phyloP scores from a whole-genome alignment of 2,888 invertebrate genomes.

The Nephrotoma guestfalica region DNA sequence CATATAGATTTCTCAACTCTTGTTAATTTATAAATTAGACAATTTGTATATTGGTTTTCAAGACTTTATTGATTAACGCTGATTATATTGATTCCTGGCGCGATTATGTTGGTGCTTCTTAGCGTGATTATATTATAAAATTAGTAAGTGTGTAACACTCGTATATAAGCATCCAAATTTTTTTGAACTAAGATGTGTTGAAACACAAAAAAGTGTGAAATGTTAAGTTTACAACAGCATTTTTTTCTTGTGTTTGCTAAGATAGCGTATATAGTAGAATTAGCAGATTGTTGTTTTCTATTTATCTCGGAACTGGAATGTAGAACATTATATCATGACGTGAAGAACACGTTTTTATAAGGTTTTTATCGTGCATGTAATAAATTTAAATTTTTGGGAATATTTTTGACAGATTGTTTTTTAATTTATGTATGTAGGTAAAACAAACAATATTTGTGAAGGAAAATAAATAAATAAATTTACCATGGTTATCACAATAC shows the following conservation, averaged over 20 bases:
- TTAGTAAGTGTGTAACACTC: background rate
- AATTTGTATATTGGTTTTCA: background rate
- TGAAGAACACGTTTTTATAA: background rate
- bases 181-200: background rate
- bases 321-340: background rate
- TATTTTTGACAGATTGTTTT: too few relatives aligned
- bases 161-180: background rate
- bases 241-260: background rate
- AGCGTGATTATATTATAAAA: background rate
- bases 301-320: background rate
- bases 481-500: too few relatives aligned
- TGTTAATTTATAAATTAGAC: background rate
- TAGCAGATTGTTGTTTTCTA: background rate
- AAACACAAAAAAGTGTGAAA: background rate
- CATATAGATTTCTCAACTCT: background rate
- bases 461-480: too few relatives aligned
- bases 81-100: background rate
- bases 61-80: background rate
- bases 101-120: too few relatives aligned
- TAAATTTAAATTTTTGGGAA: background rate
- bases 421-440: too few relatives aligned
- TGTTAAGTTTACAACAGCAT: background rate
- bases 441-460: too few relatives aligned
- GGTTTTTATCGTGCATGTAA: background rate
- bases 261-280: background rate